Conservation (phyloP, 2,888 invertebrate species). For the Gymnocheta viridis region DNA sequence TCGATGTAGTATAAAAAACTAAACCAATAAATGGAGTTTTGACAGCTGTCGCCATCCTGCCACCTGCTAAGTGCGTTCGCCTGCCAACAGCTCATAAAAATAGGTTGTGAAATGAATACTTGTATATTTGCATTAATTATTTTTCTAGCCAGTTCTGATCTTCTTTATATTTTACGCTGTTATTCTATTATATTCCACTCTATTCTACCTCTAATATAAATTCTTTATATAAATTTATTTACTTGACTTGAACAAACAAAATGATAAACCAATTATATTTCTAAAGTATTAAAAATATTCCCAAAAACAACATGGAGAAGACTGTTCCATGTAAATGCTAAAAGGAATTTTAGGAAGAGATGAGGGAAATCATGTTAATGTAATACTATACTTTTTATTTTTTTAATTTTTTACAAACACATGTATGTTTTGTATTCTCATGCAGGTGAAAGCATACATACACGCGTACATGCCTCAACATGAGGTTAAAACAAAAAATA, state of each 20-base stretch:
- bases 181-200: background rate
- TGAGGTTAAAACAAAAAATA: constrained; percentile 53
- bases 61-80: no score
- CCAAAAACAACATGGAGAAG: constrained; percentile 12
- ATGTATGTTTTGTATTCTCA: constrained; percentile 22
- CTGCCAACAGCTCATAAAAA: no score
- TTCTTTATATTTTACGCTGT: background rate
- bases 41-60: no score
- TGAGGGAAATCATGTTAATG: constrained; percentile 37
- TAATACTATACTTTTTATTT: constrained; percentile 33
- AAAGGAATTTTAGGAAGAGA: background rate
- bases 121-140: background rate
- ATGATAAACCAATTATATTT: constrained; percentile 36
- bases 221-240: background rate
- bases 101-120: no score
- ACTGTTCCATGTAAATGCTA: constrained; percentile 36
- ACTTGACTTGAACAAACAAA: constrained; percentile 24
- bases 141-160: no score
- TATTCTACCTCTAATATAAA: background rate
- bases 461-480: constrained; percentile 47
- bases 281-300: background rate
- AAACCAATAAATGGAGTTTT: no score
- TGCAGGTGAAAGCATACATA: constrained; percentile 46
- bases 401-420: constrained; percentile 13
- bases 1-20: no score